phyloP scores from a whole-genome alignment of 2,113 vertebrate genomes.

The Atlantisia rogersi region DNA sequence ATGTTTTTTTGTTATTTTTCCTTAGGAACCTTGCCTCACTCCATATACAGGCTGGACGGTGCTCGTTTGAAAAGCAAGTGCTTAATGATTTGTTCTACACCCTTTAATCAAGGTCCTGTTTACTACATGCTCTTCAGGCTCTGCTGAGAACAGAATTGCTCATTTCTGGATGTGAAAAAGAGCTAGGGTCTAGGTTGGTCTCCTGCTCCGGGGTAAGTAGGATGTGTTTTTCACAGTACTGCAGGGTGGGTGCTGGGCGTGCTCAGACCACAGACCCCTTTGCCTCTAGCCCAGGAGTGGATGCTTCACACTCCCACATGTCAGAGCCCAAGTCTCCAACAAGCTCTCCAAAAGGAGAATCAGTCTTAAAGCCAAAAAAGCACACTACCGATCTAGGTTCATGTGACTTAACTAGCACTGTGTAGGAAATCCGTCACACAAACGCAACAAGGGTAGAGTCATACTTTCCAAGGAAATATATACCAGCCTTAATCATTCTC shows the following conservation, averaged over 20 bases:
- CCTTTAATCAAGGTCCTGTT: neutral
- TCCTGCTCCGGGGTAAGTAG: neutral
- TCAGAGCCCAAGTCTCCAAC: neutral
- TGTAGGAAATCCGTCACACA: neutral
- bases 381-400: neutral
- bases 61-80: neutral
- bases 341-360: neutral
- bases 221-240: neutral
- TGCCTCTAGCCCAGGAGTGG: neutral
- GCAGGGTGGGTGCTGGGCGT: neutral
- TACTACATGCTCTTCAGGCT: neutral
- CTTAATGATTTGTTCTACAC: neutral
- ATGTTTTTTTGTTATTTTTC: neutral
- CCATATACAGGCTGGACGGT: neutral
- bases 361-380: neutral
- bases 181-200: neutral
- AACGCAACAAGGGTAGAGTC: neutral
- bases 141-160: neutral
- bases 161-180: neutral
- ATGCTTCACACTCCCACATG: neutral
- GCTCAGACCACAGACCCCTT: neutral
- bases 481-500: neutral
- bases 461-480: conserved; percentile 24
- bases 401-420: neutral
- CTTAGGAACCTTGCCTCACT: neutral